A percentile compares a stretch with the other conserved stretches of the same genome.
Conservation (phyloP, 1,140 invertebrate genomes). For the Diabrotica virgifera region DNA sequence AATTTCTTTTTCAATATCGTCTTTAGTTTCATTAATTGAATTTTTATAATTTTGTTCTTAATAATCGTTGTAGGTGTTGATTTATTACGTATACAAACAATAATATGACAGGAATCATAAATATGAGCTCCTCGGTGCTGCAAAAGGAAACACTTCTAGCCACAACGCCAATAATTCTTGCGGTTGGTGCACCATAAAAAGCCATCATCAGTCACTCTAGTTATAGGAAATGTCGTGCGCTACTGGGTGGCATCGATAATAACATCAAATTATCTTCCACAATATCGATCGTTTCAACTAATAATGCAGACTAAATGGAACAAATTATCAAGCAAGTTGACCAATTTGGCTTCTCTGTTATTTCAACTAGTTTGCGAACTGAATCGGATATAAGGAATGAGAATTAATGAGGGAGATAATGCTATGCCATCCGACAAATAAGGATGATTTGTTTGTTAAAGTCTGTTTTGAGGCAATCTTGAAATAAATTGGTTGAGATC, state of each 20-base stretch:
- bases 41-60: too few relatives aligned
- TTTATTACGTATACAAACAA: too few relatives aligned
- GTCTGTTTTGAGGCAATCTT: background rate
- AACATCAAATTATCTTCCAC: constrained; percentile 30
- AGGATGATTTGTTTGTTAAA: background rate
- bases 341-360: constrained; percentile 32
- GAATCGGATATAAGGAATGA: constrained; percentile 4
- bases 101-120: too few relatives aligned
- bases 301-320: constrained; percentile 33
- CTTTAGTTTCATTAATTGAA: too few relatives aligned
- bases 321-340: constrained; percentile 32
- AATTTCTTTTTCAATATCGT: too few relatives aligned
- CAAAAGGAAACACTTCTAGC: too few relatives aligned
- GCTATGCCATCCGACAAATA: constrained; percentile 1
- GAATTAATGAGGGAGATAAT: constrained; percentile 2
- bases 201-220: constrained; percentile 17
- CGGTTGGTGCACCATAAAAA: constrained; percentile 20
- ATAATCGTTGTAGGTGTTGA: too few relatives aligned
- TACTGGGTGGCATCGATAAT: constrained; percentile 35
- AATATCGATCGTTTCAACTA: constrained; percentile 33
- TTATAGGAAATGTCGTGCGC: constrained; percentile 31
- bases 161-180: background rate
- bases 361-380: constrained; percentile 25
- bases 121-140: too few relatives aligned
- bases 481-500: background rate